Percentiles rank a stretch among this genome's conserved stretches.
These are phyloP conservation scores for Hedya salicella DNA, from an alignment of 2,888 invertebrate species.

Conservation along the genomic window DNA sequence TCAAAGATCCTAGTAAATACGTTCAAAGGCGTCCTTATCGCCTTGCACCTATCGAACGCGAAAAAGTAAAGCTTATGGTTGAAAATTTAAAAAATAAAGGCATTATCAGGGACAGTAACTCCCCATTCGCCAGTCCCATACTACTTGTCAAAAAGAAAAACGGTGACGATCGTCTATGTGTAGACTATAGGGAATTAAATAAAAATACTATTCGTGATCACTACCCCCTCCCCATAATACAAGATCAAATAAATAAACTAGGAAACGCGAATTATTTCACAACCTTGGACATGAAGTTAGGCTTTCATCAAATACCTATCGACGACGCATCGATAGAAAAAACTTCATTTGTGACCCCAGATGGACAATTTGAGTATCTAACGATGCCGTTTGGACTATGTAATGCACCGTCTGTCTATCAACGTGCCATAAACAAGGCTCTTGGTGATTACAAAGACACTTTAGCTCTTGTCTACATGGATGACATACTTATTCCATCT, in stretches of 20 bases:
- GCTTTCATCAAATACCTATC: constrained; percentile 45
- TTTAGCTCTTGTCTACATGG: constrained; percentile 41
- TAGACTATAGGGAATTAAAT: constrained; percentile 42
- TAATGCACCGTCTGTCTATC: constrained; percentile 44
- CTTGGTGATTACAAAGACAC: constrained; percentile 27
- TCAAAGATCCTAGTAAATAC: too few relatives aligned
- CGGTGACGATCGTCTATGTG: constrained; percentile 43
- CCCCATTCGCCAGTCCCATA: constrained; percentile 42
- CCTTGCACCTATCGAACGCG: too few relatives aligned
- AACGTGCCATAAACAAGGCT: constrained; percentile 40
- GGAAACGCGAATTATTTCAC: constrained; percentile 2
- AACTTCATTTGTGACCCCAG: constrained; percentile 8
- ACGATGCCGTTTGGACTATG: constrained; percentile 44
- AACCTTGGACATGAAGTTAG: constrained; percentile 42
- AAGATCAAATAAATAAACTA: constrained; percentile 25
- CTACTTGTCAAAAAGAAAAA: constrained; percentile 42
- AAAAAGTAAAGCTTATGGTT: too few relatives aligned
- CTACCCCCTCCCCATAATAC: constrained; percentile 33
- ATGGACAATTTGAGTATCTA: constrained; percentile 25
- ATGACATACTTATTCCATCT: constrained; percentile 40
- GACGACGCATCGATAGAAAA: constrained; percentile 30
- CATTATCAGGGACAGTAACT: constrained; percentile 40
- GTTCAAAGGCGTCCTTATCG: too few relatives aligned
- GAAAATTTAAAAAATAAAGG: too few relatives aligned
- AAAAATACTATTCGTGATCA: constrained; percentile 19